A percentile compares a stretch with the other conserved stretches of the same genome.
Evolutionary conservation across 2,797 vertebrate genomes (phyloP).

Genomic region (Takifugu ocellatus): DNA sequence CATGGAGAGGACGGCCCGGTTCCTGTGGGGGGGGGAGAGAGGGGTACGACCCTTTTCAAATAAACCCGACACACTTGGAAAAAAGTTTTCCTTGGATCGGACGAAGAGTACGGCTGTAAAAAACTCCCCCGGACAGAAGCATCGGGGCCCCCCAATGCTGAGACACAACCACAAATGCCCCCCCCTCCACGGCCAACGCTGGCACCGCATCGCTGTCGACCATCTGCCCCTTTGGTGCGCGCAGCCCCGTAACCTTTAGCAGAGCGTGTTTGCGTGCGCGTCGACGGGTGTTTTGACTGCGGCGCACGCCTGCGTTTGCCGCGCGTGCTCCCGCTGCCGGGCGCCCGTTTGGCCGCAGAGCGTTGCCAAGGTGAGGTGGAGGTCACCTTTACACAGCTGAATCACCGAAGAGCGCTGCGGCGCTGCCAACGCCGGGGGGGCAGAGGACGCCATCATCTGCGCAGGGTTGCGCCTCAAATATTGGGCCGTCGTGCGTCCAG

Average conservation of each 20-base stretch:
- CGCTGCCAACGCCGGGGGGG: constrained; percentile 50
- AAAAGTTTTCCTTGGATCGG: constrained; percentile 32
- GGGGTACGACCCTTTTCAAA: constrained; percentile 1
- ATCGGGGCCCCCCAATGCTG: constrained; percentile 14
- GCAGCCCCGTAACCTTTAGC: constrained; percentile 68
- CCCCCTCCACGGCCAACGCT: constrained; percentile 53
- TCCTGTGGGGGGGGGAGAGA: constrained; percentile 8
- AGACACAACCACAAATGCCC: constrained; percentile 42
- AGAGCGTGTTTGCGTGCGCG: constrained; percentile 21
- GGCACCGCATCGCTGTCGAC: constrained; percentile 58
- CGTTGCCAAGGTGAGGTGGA: constrained; percentile 69
- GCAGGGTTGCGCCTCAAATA: constrained; percentile 27
- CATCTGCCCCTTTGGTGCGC: constrained; percentile 73
- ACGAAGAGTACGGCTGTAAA: constrained; percentile 6
- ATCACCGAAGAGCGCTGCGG: constrained; percentile 58
- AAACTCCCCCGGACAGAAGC: constrained; percentile 36
- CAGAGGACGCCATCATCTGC: constrained; percentile 56
- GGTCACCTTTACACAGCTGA: constrained; percentile 69
- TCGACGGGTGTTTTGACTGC: constrained; percentile 55
- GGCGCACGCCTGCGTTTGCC: constrained; percentile 54
- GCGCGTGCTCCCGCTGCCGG: constrained; percentile 61
- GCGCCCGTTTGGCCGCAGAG: constrained; percentile 62
- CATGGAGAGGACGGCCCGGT: constrained; percentile 35
- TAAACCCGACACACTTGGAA: constrained; percentile 15
- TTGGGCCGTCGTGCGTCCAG: constrained; percentile 20